A percentile compares a stretch with the other conserved stretches of the same genome.
phyloP scores from a whole-genome alignment of 2,113 vertebrate species.

The Trogon surrucura region DNA sequence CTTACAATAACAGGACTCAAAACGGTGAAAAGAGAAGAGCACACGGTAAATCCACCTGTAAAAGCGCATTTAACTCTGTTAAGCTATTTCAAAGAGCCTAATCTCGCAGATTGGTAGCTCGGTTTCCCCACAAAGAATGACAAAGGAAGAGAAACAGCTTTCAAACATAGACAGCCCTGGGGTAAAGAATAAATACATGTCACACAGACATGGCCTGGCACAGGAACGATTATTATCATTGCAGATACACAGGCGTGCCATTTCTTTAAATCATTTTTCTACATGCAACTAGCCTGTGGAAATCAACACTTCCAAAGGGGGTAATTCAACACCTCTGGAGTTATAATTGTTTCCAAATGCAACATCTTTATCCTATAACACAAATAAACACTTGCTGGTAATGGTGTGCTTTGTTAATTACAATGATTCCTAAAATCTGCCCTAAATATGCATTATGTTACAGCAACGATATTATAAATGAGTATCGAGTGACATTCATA shows the following conservation, averaged over 20 bases:
- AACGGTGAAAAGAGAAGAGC: neutral
- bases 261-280: neutral
- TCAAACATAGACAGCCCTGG: neutral
- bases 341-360: slow-evolving; percentile 45
- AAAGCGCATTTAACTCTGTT: neutral
- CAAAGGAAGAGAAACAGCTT: neutral
- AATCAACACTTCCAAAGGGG: slow-evolving; percentile 45
- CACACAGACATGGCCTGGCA: neutral
- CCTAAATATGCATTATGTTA: slow-evolving; percentile 75
- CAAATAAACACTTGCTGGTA: slow-evolving; percentile 59
- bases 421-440: slow-evolving; percentile 63
- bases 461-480: slow-evolving; percentile 70
- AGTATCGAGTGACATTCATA: slow-evolving; percentile 72
- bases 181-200: slow-evolving; percentile 32
- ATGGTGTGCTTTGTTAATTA: slow-evolving; percentile 64
- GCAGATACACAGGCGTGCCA: neutral
- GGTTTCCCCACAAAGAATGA: neutral
- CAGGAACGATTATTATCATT: neutral
- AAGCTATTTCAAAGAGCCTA: neutral
- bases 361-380: slow-evolving; percentile 48
- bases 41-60: neutral
- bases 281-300: slow-evolving; percentile 11
- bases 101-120: fast-evolving
- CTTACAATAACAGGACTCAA: neutral
- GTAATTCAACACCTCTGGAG: slow-evolving; percentile 43